Conservation (phyloP, 2,888 invertebrate species). For the Helleia helle region DNA sequence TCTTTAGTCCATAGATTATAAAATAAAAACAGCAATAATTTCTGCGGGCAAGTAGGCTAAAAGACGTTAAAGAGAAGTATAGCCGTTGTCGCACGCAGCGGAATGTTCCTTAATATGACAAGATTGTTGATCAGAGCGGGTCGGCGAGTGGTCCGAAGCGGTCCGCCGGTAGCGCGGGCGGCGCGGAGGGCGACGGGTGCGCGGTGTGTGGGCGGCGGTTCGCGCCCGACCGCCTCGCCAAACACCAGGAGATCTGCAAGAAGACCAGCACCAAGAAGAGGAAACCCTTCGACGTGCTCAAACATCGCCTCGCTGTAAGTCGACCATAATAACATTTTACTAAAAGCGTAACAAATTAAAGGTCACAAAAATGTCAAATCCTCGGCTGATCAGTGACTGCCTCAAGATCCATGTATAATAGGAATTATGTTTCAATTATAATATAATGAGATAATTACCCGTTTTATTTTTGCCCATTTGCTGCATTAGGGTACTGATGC, state of each 20-base stretch:
- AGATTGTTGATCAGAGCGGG: slow-evolving; percentile 19
- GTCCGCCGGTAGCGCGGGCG: slow-evolving; percentile 13
- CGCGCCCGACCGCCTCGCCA: slow-evolving; percentile 83
- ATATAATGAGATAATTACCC: not conserved
- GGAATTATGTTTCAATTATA: not conserved
- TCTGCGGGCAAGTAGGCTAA: too few species aligned
- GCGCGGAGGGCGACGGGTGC: slow-evolving; percentile 64
- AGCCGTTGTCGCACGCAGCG: too few species aligned
- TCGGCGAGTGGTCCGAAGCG: slow-evolving; percentile 12
- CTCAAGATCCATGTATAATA: not conserved
- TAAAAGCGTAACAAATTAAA: not conserved
- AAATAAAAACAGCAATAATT: too few species aligned
- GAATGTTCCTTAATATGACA: too few species aligned
- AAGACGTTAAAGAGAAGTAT: too few species aligned
- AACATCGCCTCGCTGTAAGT: slow-evolving; percentile 82
- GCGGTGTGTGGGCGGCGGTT: slow-evolving; percentile 86
- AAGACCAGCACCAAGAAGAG: slow-evolving; percentile 86
- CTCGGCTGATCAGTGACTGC: too few species aligned
- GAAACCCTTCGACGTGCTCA: slow-evolving; percentile 92
- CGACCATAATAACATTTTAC: not conserved
- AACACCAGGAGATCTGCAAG: slow-evolving; percentile 90
- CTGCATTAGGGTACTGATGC: slow-evolving; percentile 38
- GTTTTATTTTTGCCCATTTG: slow-evolving; percentile 12
- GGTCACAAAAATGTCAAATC: not conserved
- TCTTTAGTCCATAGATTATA: too few species aligned